Conservation (phyloP, 2,888 invertebrate genomes). For the Torymus texanus region DNA sequence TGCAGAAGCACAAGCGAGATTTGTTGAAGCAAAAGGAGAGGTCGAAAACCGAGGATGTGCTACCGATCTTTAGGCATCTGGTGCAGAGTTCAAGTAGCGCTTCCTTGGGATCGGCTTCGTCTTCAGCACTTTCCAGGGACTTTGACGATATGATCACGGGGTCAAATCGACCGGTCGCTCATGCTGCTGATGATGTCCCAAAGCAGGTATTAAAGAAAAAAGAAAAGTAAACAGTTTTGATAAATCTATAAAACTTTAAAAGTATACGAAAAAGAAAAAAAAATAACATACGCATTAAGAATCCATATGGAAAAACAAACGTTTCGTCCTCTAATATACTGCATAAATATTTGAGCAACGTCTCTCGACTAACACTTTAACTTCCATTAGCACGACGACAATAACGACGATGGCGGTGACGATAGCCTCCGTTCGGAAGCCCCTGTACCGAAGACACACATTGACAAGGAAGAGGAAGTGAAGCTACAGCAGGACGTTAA, state of each 20-base stretch:
- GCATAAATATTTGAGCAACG: too few relatives aligned
- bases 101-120: slow-evolving; percentile 39
- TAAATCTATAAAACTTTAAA: too few relatives aligned
- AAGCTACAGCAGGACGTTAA: background rate
- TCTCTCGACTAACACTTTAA: too few relatives aligned
- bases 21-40: slow-evolving; percentile 65
- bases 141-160: background rate
- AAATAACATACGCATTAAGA: too few relatives aligned
- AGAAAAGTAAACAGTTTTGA: too few relatives aligned
- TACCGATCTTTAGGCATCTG: slow-evolving; percentile 66
- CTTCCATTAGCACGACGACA: background rate
- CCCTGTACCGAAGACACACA: background rate
- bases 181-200: background rate
- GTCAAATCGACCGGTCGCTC: background rate
- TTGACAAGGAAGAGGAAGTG: background rate
- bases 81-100: slow-evolving; percentile 48
- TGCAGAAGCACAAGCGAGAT: slow-evolving; percentile 63
- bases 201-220: slow-evolving; percentile 5
- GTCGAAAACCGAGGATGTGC: slow-evolving; percentile 67
- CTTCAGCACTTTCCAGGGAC: background rate
- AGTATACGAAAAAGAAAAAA: too few relatives aligned
- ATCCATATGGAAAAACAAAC: too few relatives aligned
- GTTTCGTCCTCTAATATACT: too few relatives aligned
- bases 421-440: background rate
- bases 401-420: background rate